These are phyloP conservation scores for Drosophila biarmipes DNA, from an alignment of 1,140 invertebrate genomes.

Conservation along the genomic window DNA sequence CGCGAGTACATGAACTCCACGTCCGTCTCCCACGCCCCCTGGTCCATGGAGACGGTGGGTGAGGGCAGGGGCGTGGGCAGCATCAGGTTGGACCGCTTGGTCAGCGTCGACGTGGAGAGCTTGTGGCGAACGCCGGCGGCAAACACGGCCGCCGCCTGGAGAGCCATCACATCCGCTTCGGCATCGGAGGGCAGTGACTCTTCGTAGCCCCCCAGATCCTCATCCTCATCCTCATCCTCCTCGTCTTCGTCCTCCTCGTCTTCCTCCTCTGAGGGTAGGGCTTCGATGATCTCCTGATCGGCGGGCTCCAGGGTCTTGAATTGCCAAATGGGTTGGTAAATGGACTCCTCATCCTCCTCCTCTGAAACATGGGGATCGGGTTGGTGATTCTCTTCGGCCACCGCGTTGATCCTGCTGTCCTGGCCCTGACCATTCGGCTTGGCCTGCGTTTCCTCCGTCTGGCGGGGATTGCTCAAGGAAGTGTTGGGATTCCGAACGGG, in stretches of 20 bases:
- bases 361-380: neutral
- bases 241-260: constrained; percentile 47
- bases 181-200: constrained; percentile 43
- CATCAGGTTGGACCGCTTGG: constrained; percentile 48
- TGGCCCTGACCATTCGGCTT: neutral
- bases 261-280: constrained; percentile 7
- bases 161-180: constrained; percentile 36
- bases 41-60: constrained; percentile 74
- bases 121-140: constrained; percentile 64
- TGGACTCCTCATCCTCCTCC: constrained; percentile 69
- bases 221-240: constrained; percentile 36
- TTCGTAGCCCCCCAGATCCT: constrained; percentile 31
- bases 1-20: constrained; percentile 79
- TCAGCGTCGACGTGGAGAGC: constrained; percentile 41
- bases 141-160: constrained; percentile 62
- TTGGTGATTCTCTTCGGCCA: neutral
- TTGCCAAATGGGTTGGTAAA: constrained; percentile 84
- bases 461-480: constrained; percentile 46
- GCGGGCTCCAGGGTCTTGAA: constrained; percentile 71
- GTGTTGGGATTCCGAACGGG: constrained; percentile 67
- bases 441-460: neutral
- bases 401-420: neutral
- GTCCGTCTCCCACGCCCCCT: constrained; percentile 81
- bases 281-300: constrained; percentile 27
- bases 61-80: constrained; percentile 64